These are phyloP conservation scores for Pimephales promelas DNA, from an alignment of 2,113 vertebrate genomes.

Conservation along the genomic window DNA sequence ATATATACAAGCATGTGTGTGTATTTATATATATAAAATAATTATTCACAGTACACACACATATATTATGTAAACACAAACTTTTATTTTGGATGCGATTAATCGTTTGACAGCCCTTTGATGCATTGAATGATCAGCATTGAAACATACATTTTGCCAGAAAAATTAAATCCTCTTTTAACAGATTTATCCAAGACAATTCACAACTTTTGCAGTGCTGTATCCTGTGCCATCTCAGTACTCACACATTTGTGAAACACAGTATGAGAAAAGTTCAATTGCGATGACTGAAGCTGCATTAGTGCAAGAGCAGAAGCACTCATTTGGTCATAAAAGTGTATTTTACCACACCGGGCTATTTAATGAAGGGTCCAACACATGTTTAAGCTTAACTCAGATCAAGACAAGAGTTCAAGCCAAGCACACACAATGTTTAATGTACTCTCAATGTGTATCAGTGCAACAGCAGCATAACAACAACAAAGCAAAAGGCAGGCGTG, in stretches of 20 bases:
- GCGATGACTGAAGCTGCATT: not conserved
- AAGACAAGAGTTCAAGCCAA: not conserved
- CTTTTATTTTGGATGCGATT: too few relatives aligned
- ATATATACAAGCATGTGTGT: too few relatives aligned
- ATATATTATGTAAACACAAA: too few relatives aligned
- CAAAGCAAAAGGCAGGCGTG: not conserved
- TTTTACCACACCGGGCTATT: conserved; percentile 10
- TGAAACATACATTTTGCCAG: too few relatives aligned
- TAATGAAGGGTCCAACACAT: not conserved
- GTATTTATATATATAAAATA: too few relatives aligned
- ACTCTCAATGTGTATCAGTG: not conserved
- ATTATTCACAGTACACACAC: too few relatives aligned
- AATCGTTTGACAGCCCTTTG: not conserved
- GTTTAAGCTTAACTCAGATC: not conserved
- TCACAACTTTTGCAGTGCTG: not conserved
- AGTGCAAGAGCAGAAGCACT: not conserved
- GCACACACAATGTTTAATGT: not conserved
- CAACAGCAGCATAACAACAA: not conserved
- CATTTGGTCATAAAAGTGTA: conserved; percentile 5
- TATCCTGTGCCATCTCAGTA: not conserved
- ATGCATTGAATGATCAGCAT: too few relatives aligned
- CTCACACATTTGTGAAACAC: not conserved
- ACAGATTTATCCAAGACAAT: not conserved
- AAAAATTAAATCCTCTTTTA: not conserved
- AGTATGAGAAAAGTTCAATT: not conserved